These are phyloP conservation scores for Augochlora pura DNA, from an alignment of 1,140 invertebrate genomes.

Conservation along the genomic window DNA sequence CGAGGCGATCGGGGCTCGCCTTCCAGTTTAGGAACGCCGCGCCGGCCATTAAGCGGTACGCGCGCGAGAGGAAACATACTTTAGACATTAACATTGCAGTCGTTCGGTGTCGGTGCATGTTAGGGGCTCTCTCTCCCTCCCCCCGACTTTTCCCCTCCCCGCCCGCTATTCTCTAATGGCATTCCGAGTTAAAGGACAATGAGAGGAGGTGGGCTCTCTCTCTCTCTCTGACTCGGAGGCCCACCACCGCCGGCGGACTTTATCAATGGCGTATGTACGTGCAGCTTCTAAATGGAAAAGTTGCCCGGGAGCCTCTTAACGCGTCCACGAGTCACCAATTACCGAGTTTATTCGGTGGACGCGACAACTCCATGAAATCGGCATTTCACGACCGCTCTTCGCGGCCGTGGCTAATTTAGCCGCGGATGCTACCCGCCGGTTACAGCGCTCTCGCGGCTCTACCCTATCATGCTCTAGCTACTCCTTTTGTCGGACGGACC, in stretches of 20 bases:
- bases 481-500: too few relatives aligned
- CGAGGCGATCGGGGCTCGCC: slow-evolving; percentile 19
- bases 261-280: slow-evolving; percentile 53
- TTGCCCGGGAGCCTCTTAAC: slow-evolving; percentile 5
- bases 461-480: too few relatives aligned
- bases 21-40: slow-evolving; percentile 56
- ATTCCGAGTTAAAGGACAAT: slow-evolving; percentile 40
- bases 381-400: slow-evolving; percentile 66
- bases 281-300: slow-evolving; percentile 23
- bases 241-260: slow-evolving; percentile 8
- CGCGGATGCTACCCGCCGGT: too few relatives aligned
- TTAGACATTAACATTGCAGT: slow-evolving; percentile 62
- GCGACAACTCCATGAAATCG: slow-evolving; percentile 66
- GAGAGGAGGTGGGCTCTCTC: too few relatives aligned
- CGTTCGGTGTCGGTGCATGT: slow-evolving; percentile 45
- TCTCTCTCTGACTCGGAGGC: neutral
- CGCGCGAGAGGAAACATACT: slow-evolving; percentile 61
- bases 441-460: too few relatives aligned
- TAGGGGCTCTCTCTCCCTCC: too few relatives aligned
- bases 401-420: slow-evolving; percentile 54
- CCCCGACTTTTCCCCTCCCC: slow-evolving; percentile 17
- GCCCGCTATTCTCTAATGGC: slow-evolving; percentile 37
- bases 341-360: slow-evolving; percentile 67
- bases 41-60: slow-evolving; percentile 52
- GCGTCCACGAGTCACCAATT: slow-evolving; percentile 63